Conservation (phyloP, 2,797 vertebrate species). For the Enteromius argenteus region DNA sequence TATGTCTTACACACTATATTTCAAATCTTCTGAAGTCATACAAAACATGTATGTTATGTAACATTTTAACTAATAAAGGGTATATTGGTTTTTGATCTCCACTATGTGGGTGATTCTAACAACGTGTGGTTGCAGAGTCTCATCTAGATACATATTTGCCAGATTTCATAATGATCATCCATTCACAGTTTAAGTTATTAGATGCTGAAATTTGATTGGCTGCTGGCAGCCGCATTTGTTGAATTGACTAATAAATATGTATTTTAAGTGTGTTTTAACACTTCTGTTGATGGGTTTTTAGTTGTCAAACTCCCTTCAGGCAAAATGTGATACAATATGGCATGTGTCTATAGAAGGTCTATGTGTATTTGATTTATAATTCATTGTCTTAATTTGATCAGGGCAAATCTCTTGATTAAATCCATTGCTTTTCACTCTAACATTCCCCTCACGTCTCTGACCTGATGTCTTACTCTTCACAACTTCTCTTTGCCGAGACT, state of each 20-base stretch:
- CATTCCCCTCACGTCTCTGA: neutral
- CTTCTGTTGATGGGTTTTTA: neutral
- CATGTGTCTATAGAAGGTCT: neutral
- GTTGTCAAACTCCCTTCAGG: neutral
- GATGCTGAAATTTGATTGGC: neutral
- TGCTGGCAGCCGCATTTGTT: neutral
- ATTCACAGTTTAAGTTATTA: neutral
- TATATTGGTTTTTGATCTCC: neutral
- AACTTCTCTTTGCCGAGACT: constrained; percentile 1
- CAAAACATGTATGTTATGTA: neutral
- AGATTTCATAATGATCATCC: neutral
- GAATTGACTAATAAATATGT: neutral
- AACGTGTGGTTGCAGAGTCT: neutral
- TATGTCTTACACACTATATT: neutral
- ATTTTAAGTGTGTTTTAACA: neutral
- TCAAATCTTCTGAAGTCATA: neutral
- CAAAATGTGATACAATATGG: neutral
- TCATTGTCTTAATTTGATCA: neutral
- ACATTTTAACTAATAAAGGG: neutral
- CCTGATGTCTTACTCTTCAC: constrained; percentile 22
- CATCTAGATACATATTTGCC: neutral
- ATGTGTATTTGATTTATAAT: neutral
- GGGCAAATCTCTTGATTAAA: neutral
- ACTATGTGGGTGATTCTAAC: neutral
- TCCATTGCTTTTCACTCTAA: neutral